These are phyloP conservation scores for Ormyrus thymus DNA, from an alignment of 2,888 invertebrate genomes.

Conservation along the genomic window DNA sequence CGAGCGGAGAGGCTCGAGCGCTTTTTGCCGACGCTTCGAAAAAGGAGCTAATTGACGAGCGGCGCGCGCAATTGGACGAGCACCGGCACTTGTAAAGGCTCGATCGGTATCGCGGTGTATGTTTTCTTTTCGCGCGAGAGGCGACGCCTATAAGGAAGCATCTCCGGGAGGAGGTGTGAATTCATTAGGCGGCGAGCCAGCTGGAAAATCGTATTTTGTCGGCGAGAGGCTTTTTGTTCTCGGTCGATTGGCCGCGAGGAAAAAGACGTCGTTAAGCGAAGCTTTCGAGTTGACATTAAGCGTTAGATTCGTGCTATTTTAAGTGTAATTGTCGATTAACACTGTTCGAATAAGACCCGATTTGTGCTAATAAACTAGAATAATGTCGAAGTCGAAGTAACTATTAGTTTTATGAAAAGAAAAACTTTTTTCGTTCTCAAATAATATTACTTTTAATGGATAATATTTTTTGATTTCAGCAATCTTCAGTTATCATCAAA, in stretches of 20 bases:
- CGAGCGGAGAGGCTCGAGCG: too few species aligned
- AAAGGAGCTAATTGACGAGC: constrained; percentile 49
- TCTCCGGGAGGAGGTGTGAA: constrained; percentile 32
- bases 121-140: not conserved
- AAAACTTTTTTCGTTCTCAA: too few species aligned
- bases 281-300: too few species aligned
- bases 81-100: constrained; percentile 32
- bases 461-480: constrained; percentile 31
- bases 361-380: too few species aligned
- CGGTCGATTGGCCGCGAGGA: too few species aligned
- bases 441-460: too few species aligned
- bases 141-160: constrained; percentile 6
- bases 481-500: constrained; percentile 23
- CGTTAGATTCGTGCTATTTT: too few species aligned
- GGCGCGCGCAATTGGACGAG: not conserved
- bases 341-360: too few species aligned
- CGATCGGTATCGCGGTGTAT: constrained; percentile 16
- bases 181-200: constrained; percentile 10
- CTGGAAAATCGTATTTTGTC: not conserved
- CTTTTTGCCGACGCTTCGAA: constrained; percentile 24
- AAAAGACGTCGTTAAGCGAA: too few species aligned
- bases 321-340: too few species aligned
- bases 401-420: not conserved
- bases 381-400: not conserved
- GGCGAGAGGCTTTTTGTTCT: too few species aligned